Evolutionary conservation across 2,113 vertebrate genomes (phyloP).

Genomic region (Hippopotamus amphibius): DNA sequence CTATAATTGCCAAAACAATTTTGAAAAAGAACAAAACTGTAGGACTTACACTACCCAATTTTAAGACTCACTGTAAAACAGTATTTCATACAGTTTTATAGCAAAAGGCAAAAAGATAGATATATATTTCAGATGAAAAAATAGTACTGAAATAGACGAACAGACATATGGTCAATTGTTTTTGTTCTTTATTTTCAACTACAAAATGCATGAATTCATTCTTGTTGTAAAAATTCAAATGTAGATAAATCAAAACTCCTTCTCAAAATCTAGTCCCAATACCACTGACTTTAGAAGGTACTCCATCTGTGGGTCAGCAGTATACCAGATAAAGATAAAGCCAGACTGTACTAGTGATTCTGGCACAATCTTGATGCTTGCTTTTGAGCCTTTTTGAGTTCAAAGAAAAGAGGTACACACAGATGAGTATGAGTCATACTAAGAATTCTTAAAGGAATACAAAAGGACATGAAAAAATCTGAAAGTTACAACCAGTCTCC

Average conservation of each 20-base stretch:
- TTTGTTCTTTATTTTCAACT: background rate
- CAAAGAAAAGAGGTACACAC: background rate
- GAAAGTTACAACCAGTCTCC: background rate
- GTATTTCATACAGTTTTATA: background rate
- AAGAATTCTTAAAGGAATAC: background rate
- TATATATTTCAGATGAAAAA: background rate
- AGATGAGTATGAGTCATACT: background rate
- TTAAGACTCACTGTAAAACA: background rate
- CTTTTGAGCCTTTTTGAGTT: background rate
- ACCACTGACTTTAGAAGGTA: background rate
- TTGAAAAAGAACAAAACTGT: background rate
- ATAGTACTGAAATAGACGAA: background rate
- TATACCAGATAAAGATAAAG: background rate
- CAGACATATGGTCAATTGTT: background rate
- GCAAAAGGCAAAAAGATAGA: background rate
- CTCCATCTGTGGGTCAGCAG: background rate
- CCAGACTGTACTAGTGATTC: background rate
- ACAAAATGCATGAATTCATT: background rate
- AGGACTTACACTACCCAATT: background rate
- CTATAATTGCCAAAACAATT: background rate
- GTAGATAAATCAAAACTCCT: background rate
- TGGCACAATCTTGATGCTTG: background rate
- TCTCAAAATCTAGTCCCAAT: background rate
- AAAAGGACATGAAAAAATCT: background rate
- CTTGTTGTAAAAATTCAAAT: background rate